phyloP scores from a whole-genome alignment of 2,888 invertebrate species.

The Eupithecia abbreviata region DNA sequence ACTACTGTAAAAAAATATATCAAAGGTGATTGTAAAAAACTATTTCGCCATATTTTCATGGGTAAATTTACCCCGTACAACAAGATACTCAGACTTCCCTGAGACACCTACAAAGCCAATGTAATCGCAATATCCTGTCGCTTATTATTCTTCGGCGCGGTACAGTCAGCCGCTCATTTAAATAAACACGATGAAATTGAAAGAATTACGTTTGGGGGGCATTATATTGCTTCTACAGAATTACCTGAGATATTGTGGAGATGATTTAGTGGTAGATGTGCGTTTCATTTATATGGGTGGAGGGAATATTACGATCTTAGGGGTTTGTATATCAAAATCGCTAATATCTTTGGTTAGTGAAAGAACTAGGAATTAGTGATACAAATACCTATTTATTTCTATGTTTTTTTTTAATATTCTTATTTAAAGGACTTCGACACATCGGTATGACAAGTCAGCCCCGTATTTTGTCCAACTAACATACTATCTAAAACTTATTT shows the following conservation, averaged over 20 bases:
- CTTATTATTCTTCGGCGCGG: constrained; percentile 17
- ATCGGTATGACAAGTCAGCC: too few species aligned
- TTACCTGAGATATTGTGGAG: constrained; percentile 49
- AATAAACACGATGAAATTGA: constrained; percentile 82
- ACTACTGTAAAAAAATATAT: too few species aligned
- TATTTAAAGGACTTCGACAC: too few species aligned
- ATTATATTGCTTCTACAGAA: constrained; percentile 50
- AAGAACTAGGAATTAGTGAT: too few species aligned
- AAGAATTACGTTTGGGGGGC: constrained; percentile 66
- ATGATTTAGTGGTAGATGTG: constrained; percentile 26
- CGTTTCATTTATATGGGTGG: constrained; percentile 25
- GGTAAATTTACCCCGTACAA: constrained; percentile 27
- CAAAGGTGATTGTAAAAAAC: too few species aligned
- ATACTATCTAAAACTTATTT: too few species aligned
- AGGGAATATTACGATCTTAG: not conserved
- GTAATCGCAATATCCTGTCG: constrained; percentile 1
- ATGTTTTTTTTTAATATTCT: too few species aligned
- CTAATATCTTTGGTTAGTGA: too few species aligned
- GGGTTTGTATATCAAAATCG: not conserved
- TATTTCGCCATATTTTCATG: too few species aligned
- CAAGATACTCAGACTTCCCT: constrained; percentile 72
- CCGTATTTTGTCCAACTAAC: too few species aligned
- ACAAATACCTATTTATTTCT: too few species aligned
- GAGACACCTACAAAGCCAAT: constrained; percentile 68
- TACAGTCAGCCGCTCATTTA: constrained; percentile 64